These are phyloP conservation scores for Tokudaia tokunoshimensis DNA, from an alignment of 2,797 vertebrate species.

Conservation along the genomic window DNA sequence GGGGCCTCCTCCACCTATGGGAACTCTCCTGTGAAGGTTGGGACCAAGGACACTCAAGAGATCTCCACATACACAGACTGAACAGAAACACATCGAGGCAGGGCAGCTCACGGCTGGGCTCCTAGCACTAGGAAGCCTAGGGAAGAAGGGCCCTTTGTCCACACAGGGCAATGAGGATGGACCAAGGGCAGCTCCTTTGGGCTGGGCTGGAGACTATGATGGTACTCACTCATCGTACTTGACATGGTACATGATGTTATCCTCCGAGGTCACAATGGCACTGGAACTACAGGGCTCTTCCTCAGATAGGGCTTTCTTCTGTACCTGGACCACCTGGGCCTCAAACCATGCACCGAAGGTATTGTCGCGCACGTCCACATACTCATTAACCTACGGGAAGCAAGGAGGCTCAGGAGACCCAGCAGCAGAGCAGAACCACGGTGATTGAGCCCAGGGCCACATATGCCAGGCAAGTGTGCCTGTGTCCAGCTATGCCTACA, in stretches of 20 bases:
- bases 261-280: slow-evolving; percentile 73
- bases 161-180: not conserved
- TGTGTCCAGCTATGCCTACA: not conserved
- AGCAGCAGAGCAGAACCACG: not conserved
- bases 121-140: not conserved
- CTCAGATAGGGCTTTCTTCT: slow-evolving; percentile 80
- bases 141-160: no score
- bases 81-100: not conserved
- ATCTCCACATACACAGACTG: not conserved
- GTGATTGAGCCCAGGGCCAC: not conserved
- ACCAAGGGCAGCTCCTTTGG: not conserved
- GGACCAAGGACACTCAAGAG: not conserved
- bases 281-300: slow-evolving; percentile 72
- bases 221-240: slow-evolving; percentile 97
- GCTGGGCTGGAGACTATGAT: not conserved
- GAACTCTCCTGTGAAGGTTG: not conserved
- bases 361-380: slow-evolving; percentile 95
- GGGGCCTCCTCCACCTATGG: not conserved
- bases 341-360: slow-evolving; percentile 99
- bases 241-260: slow-evolving; percentile 93
- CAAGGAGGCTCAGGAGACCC: not conserved
- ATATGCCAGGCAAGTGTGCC: not conserved
- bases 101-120: not conserved
- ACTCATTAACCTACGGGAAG: slow-evolving; percentile 92
- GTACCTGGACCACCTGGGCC: slow-evolving; percentile 94